Evolutionary conservation across 2,888 invertebrate genomes (phyloP).

Genomic region (Cephus pulcher): DNA sequence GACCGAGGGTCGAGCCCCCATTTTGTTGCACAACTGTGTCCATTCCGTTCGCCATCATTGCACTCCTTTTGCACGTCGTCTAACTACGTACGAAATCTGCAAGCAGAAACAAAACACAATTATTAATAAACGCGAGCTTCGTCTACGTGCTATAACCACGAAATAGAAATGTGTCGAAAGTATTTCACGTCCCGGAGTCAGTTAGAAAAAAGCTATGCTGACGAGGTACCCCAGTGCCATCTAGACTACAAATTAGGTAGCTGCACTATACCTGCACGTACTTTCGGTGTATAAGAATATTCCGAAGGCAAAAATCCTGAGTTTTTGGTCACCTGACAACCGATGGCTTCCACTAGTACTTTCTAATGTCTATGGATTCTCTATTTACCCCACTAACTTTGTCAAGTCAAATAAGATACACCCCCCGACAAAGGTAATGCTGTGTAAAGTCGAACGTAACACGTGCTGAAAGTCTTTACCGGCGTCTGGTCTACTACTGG

Average conservation of each 20-base stretch:
- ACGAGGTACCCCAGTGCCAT: neutral
- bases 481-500: neutral
- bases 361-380: neutral
- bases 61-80: conserved; percentile 50
- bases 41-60: conserved; percentile 87
- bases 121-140: neutral
- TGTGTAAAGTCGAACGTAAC: neutral
- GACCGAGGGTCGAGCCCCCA: conserved; percentile 78
- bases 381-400: neutral
- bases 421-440: neutral
- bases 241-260: neutral
- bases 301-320: neutral
- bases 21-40: conserved; percentile 88
- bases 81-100: conserved; percentile 64
- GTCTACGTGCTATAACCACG: neutral
- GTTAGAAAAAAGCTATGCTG: neutral
- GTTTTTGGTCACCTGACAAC: neutral
- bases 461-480: neutral
- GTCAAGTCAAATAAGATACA: neutral
- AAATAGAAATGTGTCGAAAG: neutral
- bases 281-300: neutral
- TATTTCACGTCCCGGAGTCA: neutral
- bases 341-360: neutral
- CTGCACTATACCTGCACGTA: neutral
- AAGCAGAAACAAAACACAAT: conserved; percentile 29